Evolutionary conservation across 2,113 vertebrate species (phyloP).

Genomic region (Edolisoma coerulescens): DNA sequence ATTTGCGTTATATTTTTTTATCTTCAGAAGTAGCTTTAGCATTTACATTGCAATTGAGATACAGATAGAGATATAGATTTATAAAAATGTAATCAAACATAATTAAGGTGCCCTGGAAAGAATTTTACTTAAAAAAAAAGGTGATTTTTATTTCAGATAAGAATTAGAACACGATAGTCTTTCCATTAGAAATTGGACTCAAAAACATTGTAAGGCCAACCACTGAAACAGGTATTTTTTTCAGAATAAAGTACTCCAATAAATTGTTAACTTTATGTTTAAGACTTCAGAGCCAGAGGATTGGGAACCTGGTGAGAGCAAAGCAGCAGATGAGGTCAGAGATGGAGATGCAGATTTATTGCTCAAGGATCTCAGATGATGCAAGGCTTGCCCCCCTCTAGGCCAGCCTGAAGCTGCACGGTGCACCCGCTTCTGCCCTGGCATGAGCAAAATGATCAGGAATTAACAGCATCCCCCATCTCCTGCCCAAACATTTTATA

Average conservation of each 20-base stretch:
- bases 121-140: background rate
- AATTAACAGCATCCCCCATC: background rate
- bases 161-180: background rate
- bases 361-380: background rate
- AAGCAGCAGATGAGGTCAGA: background rate
- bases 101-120: background rate
- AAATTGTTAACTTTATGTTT: background rate
- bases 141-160: background rate
- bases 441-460: background rate
- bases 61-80: no score
- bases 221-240: background rate
- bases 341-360: background rate
- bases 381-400: background rate
- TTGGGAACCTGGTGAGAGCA: background rate
- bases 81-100: background rate
- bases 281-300: background rate
- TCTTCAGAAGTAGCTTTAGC: background rate
- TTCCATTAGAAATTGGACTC: background rate
- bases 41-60: background rate
- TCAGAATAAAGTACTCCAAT: background rate
- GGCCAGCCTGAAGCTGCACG: background rate
- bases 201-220: background rate
- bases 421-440: background rate
- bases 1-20: background rate
- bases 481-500: background rate